phyloP scores from a whole-genome alignment of 2,888 invertebrate genomes.

The Buathra laborator region DNA sequence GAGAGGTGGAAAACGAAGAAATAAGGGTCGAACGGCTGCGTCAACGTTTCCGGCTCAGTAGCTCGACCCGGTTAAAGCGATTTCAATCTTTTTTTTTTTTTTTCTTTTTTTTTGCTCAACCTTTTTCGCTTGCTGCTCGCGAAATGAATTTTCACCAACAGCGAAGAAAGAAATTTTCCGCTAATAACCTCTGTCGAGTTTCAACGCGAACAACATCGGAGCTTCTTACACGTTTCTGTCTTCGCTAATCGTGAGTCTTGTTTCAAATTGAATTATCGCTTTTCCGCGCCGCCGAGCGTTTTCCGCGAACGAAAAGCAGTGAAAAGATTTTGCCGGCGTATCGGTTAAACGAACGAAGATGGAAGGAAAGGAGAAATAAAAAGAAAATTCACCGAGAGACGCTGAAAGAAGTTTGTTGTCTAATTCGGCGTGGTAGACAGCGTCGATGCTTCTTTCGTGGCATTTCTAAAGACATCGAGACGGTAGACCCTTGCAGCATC shows the following conservation, averaged over 20 bases:
- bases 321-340: not conserved
- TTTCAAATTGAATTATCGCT: constrained; percentile 29
- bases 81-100: constrained; percentile 10
- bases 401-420: not conserved
- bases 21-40: not conserved
- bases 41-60: constrained; percentile 1
- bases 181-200: constrained; percentile 1
- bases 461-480: constrained; percentile 11
- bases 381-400: not conserved
- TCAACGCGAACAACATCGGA: constrained; percentile 2
- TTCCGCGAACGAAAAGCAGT: not conserved
- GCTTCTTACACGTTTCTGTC: not conserved
- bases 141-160: constrained; percentile 31
- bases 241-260: constrained; percentile 4
- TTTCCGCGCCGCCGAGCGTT: not conserved
- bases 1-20: not conserved
- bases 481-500: not conserved
- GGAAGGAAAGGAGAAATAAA: not conserved
- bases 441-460: constrained; percentile 2
- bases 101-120: not conserved
- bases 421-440: not conserved
- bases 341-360: not conserved
- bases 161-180: constrained; percentile 2
- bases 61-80: constrained; percentile 18
- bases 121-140: not conserved